Evolutionary conservation across 92 coral and sea anemone species (phyloP), one percentile per base, ranked within the genome.

Genomic region (Porites lobata): DNA sequence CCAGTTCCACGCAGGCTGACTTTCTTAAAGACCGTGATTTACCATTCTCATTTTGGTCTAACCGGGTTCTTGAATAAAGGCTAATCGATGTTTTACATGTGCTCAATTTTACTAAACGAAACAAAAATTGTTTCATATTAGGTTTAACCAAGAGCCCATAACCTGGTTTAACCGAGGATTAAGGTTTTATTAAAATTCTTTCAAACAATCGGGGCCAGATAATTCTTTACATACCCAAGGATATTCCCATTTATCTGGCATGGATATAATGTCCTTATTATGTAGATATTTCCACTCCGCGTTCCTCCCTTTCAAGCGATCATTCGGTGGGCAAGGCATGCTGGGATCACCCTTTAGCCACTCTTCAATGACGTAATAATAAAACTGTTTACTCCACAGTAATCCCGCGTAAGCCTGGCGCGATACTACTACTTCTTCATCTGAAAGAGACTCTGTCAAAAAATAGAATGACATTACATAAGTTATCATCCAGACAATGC

Each of bases 171-270:
- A 38, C 47, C 47, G 6, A 38, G 47, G 47, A 38, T 38, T 29
- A 29, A 29, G 32, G 32, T 29, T 29, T 29, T 2, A 29, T 29
- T 29, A 29, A 29, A 29, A 2, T 29, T 29, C 32, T 29, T 29
- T 29, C 32, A 29, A 29, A 29, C 32, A 2, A 29, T 29, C 32
- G 32, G 4, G 32, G 32, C 32, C 32, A 29, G 32, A 29, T 29
- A 29, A 29, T 29, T 29, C 32, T 29, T 29, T 29, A 29, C 98
- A 65, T 57, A 96, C 98, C 95, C 96, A 96, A 7, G 98, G 98
- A 50, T 96, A 96, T 66, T 96, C 98, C 98, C 98, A 96, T 80
- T 96, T 96, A 76, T 96, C 98, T 9, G 96, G 96, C 94, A 94
- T 96, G 43, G 98, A 96, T 54, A 96, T 75, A 63, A 96, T 57